A percentile compares a stretch with the other conserved stretches of the same genome.
phyloP scores from a whole-genome alignment of 2,888 invertebrate species.

The Cerastis leucographa region DNA sequence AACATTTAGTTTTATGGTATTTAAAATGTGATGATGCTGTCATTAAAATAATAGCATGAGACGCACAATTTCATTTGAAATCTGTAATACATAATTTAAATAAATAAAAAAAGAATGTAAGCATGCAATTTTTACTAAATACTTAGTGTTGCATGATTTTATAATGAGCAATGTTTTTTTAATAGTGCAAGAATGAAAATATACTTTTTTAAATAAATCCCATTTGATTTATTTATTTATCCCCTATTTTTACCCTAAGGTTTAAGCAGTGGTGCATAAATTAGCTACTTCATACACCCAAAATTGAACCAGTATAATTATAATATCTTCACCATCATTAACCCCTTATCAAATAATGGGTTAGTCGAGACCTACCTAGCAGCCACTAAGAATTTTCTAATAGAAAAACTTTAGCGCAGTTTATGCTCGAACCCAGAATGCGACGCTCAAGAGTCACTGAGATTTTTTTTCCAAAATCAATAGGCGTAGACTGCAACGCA shows the following conservation, averaged over 20 bases:
- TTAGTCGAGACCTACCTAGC: neutral
- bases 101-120: neutral
- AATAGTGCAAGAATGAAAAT: slow-evolving; percentile 24
- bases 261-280: neutral
- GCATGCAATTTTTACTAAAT: slow-evolving; percentile 13
- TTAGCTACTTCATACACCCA: neutral
- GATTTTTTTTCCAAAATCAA: neutral
- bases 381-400: too few relatives aligned
- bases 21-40: slow-evolving; percentile 11
- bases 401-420: neutral
- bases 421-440: neutral
- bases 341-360: neutral
- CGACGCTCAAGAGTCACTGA: neutral
- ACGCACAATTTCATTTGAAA: slow-evolving; percentile 9
- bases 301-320: neutral
- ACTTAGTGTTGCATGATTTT: slow-evolving; percentile 1
- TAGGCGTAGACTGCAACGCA: neutral
- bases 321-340: neutral
- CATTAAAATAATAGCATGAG: neutral
- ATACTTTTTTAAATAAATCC: slow-evolving; percentile 24
- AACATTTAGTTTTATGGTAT: neutral
- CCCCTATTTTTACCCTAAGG: neutral
- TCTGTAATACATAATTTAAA: neutral
- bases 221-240: neutral
- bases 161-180: neutral